Evolutionary conservation across 2,797 vertebrate genomes (phyloP).

Genomic region (Anisognathus igniventris): DNA sequence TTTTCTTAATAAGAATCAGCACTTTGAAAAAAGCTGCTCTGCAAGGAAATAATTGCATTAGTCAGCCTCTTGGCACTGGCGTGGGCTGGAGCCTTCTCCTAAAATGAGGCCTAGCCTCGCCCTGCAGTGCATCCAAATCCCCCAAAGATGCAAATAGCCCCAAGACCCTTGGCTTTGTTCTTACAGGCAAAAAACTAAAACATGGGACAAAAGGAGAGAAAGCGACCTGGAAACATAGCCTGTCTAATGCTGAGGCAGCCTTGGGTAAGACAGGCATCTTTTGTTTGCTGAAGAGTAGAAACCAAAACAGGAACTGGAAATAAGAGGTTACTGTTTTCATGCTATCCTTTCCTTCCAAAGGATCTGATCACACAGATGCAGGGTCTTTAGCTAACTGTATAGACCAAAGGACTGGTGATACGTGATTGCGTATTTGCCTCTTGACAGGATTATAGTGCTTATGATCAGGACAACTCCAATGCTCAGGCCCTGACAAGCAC

Average conservation of each 20-base stretch:
- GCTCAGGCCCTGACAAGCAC: not conserved
- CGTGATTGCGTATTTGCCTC: fast-evolving
- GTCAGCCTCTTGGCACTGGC: conserved; percentile 55
- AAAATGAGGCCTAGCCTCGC: conserved; percentile 42
- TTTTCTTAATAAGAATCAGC: conserved; percentile 70
- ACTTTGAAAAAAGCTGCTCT: conserved; percentile 59
- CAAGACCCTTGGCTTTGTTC: not conserved
- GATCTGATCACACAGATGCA: not conserved
- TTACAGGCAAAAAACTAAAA: not conserved
- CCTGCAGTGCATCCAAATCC: conserved; percentile 3
- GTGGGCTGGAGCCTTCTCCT: conserved; percentile 25
- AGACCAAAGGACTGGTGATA: not conserved
- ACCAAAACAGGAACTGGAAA: not conserved
- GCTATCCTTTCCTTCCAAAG: not conserved
- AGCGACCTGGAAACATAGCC: not conserved
- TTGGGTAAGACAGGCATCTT: not conserved
- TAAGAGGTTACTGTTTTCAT: not conserved
- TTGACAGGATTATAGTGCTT: not conserved
- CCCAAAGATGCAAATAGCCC: conserved; percentile 40
- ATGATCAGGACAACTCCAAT: not conserved
- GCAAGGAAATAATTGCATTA: conserved; percentile 60
- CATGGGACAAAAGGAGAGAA: not conserved
- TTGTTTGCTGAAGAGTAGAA: not conserved
- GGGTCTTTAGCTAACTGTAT: not conserved
- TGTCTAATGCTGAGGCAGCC: not conserved